Evolutionary conservation across 2,113 vertebrate species (phyloP), one percentile per base, ranked within the genome.

Genomic region (Speoplatyrhinus poulsoni): DNA sequence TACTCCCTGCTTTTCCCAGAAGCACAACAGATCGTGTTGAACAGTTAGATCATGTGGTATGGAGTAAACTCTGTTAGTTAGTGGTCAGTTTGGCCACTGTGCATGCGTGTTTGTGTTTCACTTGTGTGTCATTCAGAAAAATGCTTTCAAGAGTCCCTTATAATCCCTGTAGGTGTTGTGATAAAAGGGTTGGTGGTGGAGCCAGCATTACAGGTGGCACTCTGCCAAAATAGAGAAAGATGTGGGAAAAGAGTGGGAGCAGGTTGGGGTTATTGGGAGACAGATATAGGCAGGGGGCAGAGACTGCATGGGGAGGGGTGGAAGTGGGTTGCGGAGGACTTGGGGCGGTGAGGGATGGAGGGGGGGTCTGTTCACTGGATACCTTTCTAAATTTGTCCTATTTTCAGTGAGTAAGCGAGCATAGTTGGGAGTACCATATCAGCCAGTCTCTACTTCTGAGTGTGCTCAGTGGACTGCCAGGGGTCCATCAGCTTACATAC

Each of bases 341-440:
- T 26, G 13, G 17, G n/a, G 41, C 32, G 46, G 68, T 16, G 65
- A 12, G 3, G 66, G 76, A 13, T 58, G 65, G 55, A 46, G 77
- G 60, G 70, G 63, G 73, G 82, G 56, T 50, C n/a, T 56, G 87
- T 90, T 83, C 87, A 92, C 88, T 79, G 88, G 90, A 93, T 88
- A 93, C 87, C 89, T 87, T 92, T 91, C 91, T 92, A 92, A 92
- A 90, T 92, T 86, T 82, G 92, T 91, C 91, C 87, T 86, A 90
- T 91, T 93, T 91, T 92, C 86, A 91, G 92, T 93, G 91, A 92
- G 90, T 93, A 90, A 93, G 92, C 89, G 78, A 78, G 82, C 89
- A 90, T 88, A 85, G 85, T 84, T 85, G 76, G 83, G 90, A 84
- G 90, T 91, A 85, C 79, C 87, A 68, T 92, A 83, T 90, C 90